A percentile compares a stretch with the other conserved stretches of the same genome.
phyloP scores from a whole-genome alignment of 2,797 vertebrate species.

The Fistularia commersonii region DNA sequence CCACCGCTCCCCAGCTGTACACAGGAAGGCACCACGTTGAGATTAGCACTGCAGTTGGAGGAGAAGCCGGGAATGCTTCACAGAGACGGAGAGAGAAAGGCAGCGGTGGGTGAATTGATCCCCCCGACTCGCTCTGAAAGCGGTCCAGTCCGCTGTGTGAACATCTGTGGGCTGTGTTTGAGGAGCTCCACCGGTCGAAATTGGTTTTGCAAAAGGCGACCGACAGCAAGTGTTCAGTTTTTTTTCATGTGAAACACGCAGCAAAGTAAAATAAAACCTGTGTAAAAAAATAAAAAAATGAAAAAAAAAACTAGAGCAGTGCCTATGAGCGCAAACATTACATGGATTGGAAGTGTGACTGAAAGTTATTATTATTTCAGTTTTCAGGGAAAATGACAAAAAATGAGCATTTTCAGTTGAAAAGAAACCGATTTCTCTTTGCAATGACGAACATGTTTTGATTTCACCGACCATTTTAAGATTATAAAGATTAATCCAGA shows the following conservation, averaged over 20 bases:
- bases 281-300: no score
- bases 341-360: no score
- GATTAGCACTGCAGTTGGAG: constrained; percentile 46
- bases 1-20: constrained; percentile 62
- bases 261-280: background rate
- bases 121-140: constrained; percentile 22
- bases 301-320: no score
- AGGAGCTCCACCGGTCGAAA: constrained; percentile 7
- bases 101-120: background rate
- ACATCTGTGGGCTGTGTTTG: constrained; percentile 32
- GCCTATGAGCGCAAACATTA: no score
- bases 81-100: constrained; percentile 4
- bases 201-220: constrained; percentile 43
- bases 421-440: no score
- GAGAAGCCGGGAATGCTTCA: constrained; percentile 37
- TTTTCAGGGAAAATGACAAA: no score
- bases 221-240: constrained; percentile 22
- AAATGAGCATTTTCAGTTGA: no score
- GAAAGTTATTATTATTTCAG: no score
- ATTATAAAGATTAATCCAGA: no score
- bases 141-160: constrained; percentile 24
- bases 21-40: constrained; percentile 34
- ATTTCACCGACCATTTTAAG: no score
- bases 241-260: background rate
- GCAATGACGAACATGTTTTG: no score